Base-by-base conservation (phyloP, 2,113 vertebrate species). In the Myotis lucifugus region DNA sequence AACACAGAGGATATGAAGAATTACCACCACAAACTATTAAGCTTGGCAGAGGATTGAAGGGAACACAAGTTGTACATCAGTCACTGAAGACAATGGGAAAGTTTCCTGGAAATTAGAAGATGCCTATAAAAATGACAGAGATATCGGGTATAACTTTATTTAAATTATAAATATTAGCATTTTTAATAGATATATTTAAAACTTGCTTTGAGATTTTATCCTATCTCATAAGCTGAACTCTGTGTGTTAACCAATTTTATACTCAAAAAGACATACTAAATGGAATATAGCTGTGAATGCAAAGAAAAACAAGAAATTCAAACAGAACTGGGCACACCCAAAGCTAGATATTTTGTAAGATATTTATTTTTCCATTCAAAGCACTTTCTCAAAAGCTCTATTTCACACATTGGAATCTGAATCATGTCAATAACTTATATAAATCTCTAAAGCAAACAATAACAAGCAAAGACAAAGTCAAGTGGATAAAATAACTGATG, bases 371-470 rank as follows among this genome's bases (percentile, higher is more conserved):
- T 82, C 93, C 54, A 93, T 88, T 95, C 87, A 95, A 83, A 93
- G 81, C 25, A 93, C 76, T 14, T 89, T 95, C 56, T 96, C 21
- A 94, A 96, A 97, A 95, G 87, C 50, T 94, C 54, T 95, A 3
- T 88, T 94, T 94, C 64, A 95, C 74, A 92, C 54, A 88, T n/a
- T 93, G 90, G 84, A 97, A 95, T 90, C 76, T 93, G 73, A 96
- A 93, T 92, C 67, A 97, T 76, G 82, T 69, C 92, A 96, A 96
- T 61, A 93, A 88, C 61, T 94, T 85, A 72, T 81, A 73, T 73
- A 94, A 95, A 96, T 97, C 94, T 97, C 91, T 97, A 95, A 93
- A 91, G 73, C 95, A 95, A 96, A 92, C 32, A 97, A 91, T 95
- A 91, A 93, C 90, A 93, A 93, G 77, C 72, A 97, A 95, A 94